phyloP scores from a whole-genome alignment of 2,888 invertebrate species.

The Cephus pygmeus region DNA sequence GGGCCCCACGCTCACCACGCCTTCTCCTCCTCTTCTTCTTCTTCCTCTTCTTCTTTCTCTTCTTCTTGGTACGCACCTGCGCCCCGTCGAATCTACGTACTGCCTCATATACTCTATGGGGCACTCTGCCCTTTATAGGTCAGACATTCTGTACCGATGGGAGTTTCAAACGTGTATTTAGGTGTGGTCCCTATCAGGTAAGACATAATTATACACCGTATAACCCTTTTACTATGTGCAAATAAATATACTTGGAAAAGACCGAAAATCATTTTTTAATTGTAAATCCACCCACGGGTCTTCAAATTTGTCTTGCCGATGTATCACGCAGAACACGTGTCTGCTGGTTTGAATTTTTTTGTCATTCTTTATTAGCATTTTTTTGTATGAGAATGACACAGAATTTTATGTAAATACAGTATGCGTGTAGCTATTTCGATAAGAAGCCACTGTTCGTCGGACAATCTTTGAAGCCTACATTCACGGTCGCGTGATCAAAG shows the following conservation, averaged over 20 bases:
- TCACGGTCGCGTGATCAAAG: constrained; percentile 46
- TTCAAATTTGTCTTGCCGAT: neutral
- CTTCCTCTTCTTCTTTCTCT: constrained; percentile 24
- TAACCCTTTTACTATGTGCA: neutral
- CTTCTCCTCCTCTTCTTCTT: constrained; percentile 13
- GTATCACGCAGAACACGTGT: neutral
- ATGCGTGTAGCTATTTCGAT: neutral
- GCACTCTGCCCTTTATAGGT: constrained; percentile 34
- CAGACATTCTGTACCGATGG: constrained; percentile 24
- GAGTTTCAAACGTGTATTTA: neutral
- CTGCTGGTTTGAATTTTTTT: neutral
- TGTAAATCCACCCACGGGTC: neutral
- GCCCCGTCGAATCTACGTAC: constrained; percentile 11
- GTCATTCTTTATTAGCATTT: neutral
- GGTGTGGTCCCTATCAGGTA: neutral
- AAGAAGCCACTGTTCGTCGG: neutral
- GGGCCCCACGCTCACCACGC: neutral
- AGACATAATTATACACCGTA: neutral
- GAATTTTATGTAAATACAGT: neutral
- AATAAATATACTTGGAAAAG: neutral
- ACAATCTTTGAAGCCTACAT: constrained; percentile 15
- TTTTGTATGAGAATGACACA: neutral
- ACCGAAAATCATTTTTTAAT: neutral
- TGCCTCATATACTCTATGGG: neutral
- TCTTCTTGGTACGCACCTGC: constrained; percentile 33